A percentile compares a stretch with the other conserved stretches of the same genome.
phyloP scores from a whole-genome alignment of 2,888 invertebrate genomes.

The Antitype chi region DNA sequence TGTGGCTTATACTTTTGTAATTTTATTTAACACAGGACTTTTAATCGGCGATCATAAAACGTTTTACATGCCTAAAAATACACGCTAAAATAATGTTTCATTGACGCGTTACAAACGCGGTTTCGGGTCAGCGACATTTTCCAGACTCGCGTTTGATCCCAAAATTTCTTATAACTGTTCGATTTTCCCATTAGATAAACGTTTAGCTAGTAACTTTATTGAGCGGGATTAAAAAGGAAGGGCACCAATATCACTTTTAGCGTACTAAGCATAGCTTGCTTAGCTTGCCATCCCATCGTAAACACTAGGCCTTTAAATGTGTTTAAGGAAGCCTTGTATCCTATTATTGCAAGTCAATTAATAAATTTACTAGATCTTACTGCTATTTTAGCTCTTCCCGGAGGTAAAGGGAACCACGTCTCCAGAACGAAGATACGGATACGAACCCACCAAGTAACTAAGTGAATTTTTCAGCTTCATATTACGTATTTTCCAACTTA shows the following conservation, averaged over 20 bases:
- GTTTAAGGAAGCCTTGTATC: background rate
- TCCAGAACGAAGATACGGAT: background rate
- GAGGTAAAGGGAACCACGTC: background rate
- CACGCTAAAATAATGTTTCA: constrained; percentile 32
- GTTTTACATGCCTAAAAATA: constrained; percentile 35
- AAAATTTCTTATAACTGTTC: constrained; percentile 15
- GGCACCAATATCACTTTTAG: background rate
- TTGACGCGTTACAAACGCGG: constrained; percentile 41
- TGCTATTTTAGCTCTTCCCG: background rate
- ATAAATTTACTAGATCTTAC: background rate
- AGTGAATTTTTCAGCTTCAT: background rate
- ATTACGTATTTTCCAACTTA: background rate
- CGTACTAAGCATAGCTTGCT: background rate
- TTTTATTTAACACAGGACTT: constrained; percentile 5
- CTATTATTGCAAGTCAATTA: background rate
- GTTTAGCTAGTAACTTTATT: constrained; percentile 22
- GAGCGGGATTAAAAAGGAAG: background rate
- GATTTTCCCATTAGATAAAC: constrained; percentile 14
- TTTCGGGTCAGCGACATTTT: constrained; percentile 46
- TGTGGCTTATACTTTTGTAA: background rate
- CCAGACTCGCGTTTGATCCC: constrained; percentile 3
- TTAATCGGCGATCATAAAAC: constrained; percentile 25
- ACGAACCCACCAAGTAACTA: background rate
- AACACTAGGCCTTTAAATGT: background rate
- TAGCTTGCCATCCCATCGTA: background rate